Percentiles rank a stretch among this genome's conserved stretches.
Conservation (phyloP, 35 echinoderm and acorn worm species). For the Ptychodera flava region DNA sequence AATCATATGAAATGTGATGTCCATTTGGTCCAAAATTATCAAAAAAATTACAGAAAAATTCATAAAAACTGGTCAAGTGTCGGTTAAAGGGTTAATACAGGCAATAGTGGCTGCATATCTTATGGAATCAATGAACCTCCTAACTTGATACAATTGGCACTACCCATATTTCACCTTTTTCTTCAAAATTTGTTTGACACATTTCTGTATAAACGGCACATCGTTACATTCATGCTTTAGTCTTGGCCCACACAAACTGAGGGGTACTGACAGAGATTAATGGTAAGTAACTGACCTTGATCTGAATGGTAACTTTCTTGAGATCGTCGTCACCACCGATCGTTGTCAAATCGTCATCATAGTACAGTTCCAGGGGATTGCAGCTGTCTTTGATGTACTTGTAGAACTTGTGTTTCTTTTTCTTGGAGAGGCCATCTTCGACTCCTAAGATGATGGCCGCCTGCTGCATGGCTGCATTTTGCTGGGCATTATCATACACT, state of each 20-base stretch:
- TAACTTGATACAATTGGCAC: background rate
- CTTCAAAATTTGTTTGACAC: background rate
- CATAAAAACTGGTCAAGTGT: no score
- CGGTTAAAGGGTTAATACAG: no score
- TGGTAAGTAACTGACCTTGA: slow-evolving; percentile 36
- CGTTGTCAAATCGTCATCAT: slow-evolving; percentile 69
- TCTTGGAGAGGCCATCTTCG: slow-evolving; percentile 50
- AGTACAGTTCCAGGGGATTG: slow-evolving; percentile 54
- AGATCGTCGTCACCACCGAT: slow-evolving; percentile 55
- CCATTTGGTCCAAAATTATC: no score
- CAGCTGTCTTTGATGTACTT: slow-evolving; percentile 40
- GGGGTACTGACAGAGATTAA: background rate
- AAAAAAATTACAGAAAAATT: no score
- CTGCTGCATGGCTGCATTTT: slow-evolving; percentile 88
- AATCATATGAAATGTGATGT: no score
- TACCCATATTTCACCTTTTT: background rate
- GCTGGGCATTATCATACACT: slow-evolving; percentile 89
- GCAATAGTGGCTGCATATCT: no score
- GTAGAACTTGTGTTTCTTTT: slow-evolving; percentile 40
- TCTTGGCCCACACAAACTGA: background rate
- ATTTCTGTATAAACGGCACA: no score
- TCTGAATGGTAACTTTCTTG: slow-evolving; percentile 87
- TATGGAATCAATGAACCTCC: background rate
- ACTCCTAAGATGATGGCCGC: slow-evolving; percentile 72
- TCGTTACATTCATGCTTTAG: background rate